Base-by-base conservation (phyloP, 2,113 vertebrate species). In the Hydropotes inermis region DNA sequence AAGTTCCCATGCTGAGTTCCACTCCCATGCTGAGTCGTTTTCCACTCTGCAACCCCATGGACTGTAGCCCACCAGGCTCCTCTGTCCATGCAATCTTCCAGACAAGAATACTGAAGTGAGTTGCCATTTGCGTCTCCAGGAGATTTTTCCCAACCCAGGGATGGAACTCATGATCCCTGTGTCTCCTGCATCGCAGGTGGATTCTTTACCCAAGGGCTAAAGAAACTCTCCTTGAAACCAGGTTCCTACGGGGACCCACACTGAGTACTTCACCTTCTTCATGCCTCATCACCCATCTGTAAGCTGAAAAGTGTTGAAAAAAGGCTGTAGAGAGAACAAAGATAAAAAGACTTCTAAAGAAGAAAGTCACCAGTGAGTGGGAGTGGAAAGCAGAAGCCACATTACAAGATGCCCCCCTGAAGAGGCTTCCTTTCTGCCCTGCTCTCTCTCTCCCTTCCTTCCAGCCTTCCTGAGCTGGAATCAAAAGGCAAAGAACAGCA, bases 401-500 rank as follows among this genome's bases (percentile, higher is more conserved):
- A 36, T 54, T 70, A n/a, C 61, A 82, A 36, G 76, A 33, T 25
- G 67, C n/a, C 17, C 78, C 55, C 60, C 70, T 28, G 10, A 58
- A 92, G 50, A 92, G 15, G 25, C 45, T 33, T 92, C 84, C 92
- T 92, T 79, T 25, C 87, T 54, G 28, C 16, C 64, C 28, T 9
- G 27, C 6, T 4, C 15, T 3, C 27, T 58, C 19, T 33, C 50
- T 12, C 28, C 76, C 13, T 45, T 11, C 43, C 70, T 78, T 45
- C 64, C 12, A 45, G 47, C 19, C 79, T 61, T 23, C 45, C 57
- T 28, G 70, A 60, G 2, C 13, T 79, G 67, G 39, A 96, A 95
- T 50, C 19, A 39, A 90, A 87, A 86, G 91, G 28, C 93, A 87
- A 94, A 79, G 55, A 64, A 76, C 58, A 19, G 50, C 25, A 70